Evolutionary conservation across 2,113 vertebrate species (phyloP).

Genomic region (Lota lota): DNA sequence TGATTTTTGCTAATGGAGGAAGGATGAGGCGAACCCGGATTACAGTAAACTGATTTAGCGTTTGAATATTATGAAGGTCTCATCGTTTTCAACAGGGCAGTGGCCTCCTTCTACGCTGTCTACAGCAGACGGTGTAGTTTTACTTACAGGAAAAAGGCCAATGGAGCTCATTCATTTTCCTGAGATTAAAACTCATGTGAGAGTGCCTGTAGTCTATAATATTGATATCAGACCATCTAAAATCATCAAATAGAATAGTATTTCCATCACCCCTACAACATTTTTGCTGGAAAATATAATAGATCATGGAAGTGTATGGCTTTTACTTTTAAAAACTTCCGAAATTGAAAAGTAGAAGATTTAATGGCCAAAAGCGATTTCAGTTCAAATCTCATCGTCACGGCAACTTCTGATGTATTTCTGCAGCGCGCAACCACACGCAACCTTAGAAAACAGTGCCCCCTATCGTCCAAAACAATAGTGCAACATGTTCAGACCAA

Average conservation of each 20-base stretch:
- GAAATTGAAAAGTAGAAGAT: too few species aligned
- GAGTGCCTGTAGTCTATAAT: not conserved
- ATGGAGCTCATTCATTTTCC: not conserved
- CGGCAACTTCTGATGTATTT: not conserved
- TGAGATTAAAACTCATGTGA: not conserved
- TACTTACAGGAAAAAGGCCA: not conserved
- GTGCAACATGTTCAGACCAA: not conserved
- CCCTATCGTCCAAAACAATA: slow-evolving; percentile 60
- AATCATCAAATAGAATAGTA: too few species aligned
- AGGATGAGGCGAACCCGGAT: slow-evolving; percentile 9
- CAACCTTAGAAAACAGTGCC: slow-evolving; percentile 71
- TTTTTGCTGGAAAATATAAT: not conserved
- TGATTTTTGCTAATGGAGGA: slow-evolving; percentile 24
- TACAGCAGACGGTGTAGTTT: not conserved
- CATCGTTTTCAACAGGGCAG: not conserved
- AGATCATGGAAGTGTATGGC: not conserved
- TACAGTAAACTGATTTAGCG: not conserved
- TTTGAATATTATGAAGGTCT: not conserved
- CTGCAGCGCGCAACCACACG: not conserved
- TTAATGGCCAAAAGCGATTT: not conserved
- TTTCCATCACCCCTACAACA: too few species aligned
- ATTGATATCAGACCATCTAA: not conserved
- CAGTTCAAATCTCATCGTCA: not conserved
- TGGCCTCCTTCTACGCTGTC: not conserved
- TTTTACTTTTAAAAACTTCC: not conserved